Percentiles rank a stretch among this genome's conserved stretches.
Conservation (phyloP, 2,888 invertebrate genomes). For the Melinaea menophilus region DNA sequence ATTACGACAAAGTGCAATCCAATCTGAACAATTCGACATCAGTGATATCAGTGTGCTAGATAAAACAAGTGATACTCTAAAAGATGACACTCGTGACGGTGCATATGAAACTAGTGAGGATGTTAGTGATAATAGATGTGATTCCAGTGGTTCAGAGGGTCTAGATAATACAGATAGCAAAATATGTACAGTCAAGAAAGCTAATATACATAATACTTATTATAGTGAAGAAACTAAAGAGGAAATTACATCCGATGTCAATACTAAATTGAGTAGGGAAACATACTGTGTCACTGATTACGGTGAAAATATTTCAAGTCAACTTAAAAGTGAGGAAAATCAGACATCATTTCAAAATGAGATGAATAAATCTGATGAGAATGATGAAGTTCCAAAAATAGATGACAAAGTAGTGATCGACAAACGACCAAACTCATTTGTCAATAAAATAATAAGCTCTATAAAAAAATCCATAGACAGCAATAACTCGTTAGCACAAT, state of each 20-base stretch:
- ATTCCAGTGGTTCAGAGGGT: background rate
- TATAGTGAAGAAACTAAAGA: background rate
- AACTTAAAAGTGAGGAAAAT: background rate
- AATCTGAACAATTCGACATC: constrained; percentile 18
- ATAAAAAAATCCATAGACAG: constrained; percentile 41
- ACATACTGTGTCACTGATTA: constrained; percentile 9
- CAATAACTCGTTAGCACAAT: constrained; percentile 53
- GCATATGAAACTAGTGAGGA: constrained; percentile 11
- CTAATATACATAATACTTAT: background rate
- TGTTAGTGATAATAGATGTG: constrained; percentile 34
- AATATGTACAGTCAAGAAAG: background rate
- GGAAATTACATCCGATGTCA: background rate
- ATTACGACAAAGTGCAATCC: constrained; percentile 33
- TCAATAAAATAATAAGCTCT: constrained; percentile 47
- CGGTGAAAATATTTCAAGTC: background rate
- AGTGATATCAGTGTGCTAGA: constrained; percentile 40
- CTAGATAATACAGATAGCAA: constrained; percentile 11
- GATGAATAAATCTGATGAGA: background rate
- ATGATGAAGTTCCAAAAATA: background rate
- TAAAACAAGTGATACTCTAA: constrained; percentile 39
- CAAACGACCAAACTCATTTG: constrained; percentile 39
- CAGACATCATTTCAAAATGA: background rate
- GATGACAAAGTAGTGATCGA: background rate
- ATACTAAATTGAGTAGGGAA: background rate
- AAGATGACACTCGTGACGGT: constrained; percentile 29